A percentile compares a stretch with the other conserved stretches of the same genome.
Conservation (phyloP, 2,797 vertebrate species). For the Ispidina lecontei region DNA sequence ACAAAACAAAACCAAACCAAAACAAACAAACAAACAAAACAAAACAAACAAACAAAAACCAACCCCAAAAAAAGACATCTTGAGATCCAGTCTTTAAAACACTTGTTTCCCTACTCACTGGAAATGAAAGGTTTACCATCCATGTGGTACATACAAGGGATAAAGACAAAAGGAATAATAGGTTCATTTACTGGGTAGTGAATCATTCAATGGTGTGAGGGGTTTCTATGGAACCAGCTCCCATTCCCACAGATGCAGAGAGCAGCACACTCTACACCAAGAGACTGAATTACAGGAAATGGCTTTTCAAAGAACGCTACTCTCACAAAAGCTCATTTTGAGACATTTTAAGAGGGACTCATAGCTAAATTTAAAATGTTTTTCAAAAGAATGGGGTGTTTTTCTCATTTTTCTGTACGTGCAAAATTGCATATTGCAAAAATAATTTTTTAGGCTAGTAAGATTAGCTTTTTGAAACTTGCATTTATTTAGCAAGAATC, state of each 20-base stretch:
- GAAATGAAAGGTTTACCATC: background rate
- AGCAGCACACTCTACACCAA: background rate
- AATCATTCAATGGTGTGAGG: background rate
- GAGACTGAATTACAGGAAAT: constrained; percentile 14
- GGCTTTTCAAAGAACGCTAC: background rate
- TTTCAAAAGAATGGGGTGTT: background rate
- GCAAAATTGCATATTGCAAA: background rate
- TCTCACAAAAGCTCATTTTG: constrained; percentile 2
- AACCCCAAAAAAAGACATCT: too few species aligned
- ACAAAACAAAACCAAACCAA: background rate
- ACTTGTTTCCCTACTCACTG: background rate
- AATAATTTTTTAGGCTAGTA: background rate
- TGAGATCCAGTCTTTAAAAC: background rate
- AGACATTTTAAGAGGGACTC: background rate
- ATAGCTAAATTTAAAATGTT: background rate
- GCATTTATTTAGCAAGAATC: background rate
- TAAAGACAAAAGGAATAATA: background rate
- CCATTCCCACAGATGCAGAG: background rate
- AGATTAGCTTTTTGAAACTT: background rate
- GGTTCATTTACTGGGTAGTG: background rate
- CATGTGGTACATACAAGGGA: background rate
- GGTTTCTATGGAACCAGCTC: constrained; percentile 10
- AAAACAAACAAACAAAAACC: too few species aligned
- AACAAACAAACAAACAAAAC: too few species aligned
- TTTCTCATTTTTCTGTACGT: background rate